Percentiles rank a stretch among this genome's conserved stretches.
These are phyloP conservation scores for Rhopalosiphum nymphaeae DNA, from an alignment of 2,888 invertebrate species.

Conservation along the genomic window DNA sequence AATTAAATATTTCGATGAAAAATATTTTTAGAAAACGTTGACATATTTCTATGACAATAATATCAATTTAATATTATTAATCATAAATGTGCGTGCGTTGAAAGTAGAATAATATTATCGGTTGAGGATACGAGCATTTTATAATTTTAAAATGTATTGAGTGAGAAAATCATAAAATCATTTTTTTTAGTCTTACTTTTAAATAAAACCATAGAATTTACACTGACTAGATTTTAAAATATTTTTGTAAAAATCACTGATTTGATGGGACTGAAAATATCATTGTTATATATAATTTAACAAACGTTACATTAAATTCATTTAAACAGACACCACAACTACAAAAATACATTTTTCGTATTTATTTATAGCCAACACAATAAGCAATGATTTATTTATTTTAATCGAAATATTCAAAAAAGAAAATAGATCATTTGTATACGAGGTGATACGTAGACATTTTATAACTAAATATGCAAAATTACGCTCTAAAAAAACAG, in stretches of 20 bases:
- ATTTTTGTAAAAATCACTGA: background rate
- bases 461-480: background rate
- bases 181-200: background rate
- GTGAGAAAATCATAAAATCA: background rate
- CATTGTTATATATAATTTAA: background rate
- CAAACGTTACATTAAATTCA: background rate
- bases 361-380: background rate
- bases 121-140: background rate
- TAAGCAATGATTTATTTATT: background rate
- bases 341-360: background rate
- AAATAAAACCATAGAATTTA: background rate
- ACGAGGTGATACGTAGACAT: background rate
- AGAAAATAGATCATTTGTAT: background rate
- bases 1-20: background rate
- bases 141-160: background rate
- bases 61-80: background rate
- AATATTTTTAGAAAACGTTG: background rate
- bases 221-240: background rate
- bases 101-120: background rate
- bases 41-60: background rate
- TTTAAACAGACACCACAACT: background rate
- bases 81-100: background rate
- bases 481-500: background rate
- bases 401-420: background rate
- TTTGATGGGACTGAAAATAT: background rate